Conservation (phyloP, 2,888 invertebrate genomes). For the Arctia plantaginis region DNA sequence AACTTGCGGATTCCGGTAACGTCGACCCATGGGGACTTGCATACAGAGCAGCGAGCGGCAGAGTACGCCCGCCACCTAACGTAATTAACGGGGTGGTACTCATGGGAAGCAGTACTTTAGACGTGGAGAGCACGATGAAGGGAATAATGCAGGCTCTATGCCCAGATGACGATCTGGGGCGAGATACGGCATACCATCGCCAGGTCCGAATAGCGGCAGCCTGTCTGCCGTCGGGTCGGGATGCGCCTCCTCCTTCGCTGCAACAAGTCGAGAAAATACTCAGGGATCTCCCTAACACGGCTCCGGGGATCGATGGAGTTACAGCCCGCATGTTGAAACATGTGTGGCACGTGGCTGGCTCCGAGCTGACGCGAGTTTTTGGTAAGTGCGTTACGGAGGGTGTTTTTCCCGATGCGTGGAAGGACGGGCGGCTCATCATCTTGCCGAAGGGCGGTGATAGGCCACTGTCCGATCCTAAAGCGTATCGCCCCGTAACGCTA, state of each 20-base stretch:
- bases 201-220: conserved; percentile 39
- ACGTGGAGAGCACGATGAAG: conserved; percentile 30
- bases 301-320: conserved; percentile 54
- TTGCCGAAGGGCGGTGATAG: background rate
- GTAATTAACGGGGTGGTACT: conserved; percentile 30
- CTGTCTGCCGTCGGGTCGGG: conserved; percentile 31
- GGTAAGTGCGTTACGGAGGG: conserved; percentile 40
- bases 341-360: conserved; percentile 30
- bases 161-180: conserved; percentile 42
- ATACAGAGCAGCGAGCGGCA: background rate
- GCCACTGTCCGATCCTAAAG: conserved; percentile 29
- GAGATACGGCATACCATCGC: conserved; percentile 41
- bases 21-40: conserved; percentile 37
- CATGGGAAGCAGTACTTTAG: conserved; percentile 16
- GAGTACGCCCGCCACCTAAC: conserved; percentile 34
- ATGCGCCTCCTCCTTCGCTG: conserved; percentile 22
- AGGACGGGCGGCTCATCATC: conserved; percentile 27
- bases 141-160: conserved; percentile 41
- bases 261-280: conserved; percentile 35
- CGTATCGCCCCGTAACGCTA: conserved; percentile 56
- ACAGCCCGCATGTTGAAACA: conserved; percentile 37
- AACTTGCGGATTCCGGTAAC: background rate
- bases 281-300: conserved; percentile 44
- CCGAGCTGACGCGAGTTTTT: conserved; percentile 28
- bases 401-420: conserved; percentile 49